Evolutionary conservation across 1,140 invertebrate genomes (phyloP).

Genomic region (Zaprionus taronus): DNA sequence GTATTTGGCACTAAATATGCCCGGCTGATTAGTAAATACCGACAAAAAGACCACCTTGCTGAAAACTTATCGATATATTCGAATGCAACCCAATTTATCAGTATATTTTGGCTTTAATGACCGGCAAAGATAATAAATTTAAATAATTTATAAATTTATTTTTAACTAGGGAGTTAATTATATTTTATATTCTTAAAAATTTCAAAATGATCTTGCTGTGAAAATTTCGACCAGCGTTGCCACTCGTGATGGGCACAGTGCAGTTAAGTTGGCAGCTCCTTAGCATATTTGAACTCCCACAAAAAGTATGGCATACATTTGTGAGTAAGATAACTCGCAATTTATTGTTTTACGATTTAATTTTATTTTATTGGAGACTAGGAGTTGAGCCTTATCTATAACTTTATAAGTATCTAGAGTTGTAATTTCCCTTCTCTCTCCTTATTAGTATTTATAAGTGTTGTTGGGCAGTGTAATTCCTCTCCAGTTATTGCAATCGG

Average conservation of each 20-base stretch:
- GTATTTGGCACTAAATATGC: conserved; percentile 22
- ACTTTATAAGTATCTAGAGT: too few species aligned
- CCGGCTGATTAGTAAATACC: conserved; percentile 11
- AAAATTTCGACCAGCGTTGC: background rate
- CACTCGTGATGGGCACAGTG: background rate
- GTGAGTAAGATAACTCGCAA: background rate
- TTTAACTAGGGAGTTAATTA: background rate
- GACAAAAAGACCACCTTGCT: background rate
- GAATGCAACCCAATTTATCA: background rate
- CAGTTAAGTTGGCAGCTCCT: background rate
- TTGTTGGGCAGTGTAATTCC: too few species aligned
- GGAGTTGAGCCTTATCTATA: too few species aligned
- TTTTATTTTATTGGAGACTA: too few species aligned
- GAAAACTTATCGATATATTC: background rate
- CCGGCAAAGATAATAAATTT: too few species aligned
- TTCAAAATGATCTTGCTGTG: background rate
- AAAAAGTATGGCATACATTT: background rate
- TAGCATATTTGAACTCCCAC: background rate
- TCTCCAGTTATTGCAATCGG: too few species aligned
- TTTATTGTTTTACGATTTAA: too few species aligned
- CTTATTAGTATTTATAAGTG: too few species aligned
- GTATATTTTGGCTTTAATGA: background rate
- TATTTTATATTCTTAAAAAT: background rate
- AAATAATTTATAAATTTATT: too few species aligned
- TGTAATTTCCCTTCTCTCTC: too few species aligned